These are phyloP conservation scores for Cossypha dichroa DNA, from an alignment of 2,797 vertebrate genomes.

Conservation along the genomic window DNA sequence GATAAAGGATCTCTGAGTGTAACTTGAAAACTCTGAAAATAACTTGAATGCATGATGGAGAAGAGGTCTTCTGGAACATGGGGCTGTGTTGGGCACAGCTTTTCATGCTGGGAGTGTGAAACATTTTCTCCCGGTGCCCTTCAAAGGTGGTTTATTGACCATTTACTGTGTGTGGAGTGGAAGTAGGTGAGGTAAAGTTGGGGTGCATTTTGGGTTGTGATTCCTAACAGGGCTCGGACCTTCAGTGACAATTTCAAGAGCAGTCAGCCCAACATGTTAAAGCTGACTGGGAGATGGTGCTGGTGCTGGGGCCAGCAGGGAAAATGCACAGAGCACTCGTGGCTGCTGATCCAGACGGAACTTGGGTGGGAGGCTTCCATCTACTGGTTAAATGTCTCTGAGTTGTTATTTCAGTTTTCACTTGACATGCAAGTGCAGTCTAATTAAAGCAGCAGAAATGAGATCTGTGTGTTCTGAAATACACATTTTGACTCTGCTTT, in stretches of 20 bases:
- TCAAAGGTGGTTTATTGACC: neutral
- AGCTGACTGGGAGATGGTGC: neutral
- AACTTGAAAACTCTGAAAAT: neutral
- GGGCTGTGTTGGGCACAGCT: neutral
- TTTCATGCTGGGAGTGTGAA: neutral
- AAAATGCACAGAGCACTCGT: neutral
- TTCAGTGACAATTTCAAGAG: neutral
- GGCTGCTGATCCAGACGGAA: neutral
- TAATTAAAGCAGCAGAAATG: neutral
- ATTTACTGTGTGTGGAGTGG: fast-evolving
- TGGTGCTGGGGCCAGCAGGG: neutral
- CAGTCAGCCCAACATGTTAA: neutral
- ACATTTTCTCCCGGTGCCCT: neutral
- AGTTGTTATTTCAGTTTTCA: neutral
- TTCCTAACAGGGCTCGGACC: neutral
- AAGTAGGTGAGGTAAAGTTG: neutral
- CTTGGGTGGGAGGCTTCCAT: neutral
- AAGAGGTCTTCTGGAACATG: neutral
- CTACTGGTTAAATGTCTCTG: neutral
- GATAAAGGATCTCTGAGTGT: neutral
- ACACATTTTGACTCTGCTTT: neutral
- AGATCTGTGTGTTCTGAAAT: neutral
- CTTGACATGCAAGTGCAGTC: neutral
- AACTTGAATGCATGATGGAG: neutral
- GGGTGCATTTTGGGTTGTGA: neutral